phyloP scores from a whole-genome alignment of 2,888 invertebrate genomes.

The Drosophila incognita region DNA sequence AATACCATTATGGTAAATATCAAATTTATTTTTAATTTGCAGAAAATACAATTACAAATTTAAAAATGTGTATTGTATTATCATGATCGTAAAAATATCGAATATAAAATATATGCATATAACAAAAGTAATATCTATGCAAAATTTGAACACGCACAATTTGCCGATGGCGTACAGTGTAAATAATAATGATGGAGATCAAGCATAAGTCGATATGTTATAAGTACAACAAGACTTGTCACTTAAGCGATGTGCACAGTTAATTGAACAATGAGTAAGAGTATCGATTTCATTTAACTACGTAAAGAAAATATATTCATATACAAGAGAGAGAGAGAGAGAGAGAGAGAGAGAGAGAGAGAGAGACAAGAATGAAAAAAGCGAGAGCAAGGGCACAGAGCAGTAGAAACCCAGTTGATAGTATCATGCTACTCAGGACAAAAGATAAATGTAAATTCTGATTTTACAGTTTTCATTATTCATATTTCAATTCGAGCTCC shows the following conservation, averaged over 20 bases:
- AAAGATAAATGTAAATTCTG: no score
- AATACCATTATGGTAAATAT: not conserved
- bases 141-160: not conserved
- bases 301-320: not conserved
- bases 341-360: not conserved
- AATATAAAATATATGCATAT: no score
- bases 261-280: conserved; percentile 23
- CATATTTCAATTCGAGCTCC: not conserved
- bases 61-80: no score
- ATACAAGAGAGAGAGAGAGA: not conserved
- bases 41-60: no score
- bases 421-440: not conserved
- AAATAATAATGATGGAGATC: not conserved
- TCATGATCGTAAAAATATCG: no score
- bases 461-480: not conserved
- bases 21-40: no score
- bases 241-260: conserved; percentile 9
- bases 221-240: conserved; percentile 11
- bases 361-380: not conserved
- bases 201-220: not conserved
- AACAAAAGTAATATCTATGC: no score
- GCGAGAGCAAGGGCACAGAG: not conserved
- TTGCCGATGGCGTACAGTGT: not conserved
- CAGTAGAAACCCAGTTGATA: not conserved
- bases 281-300: conserved; percentile 18